Percentiles rank a stretch among this genome's conserved stretches.
Conservation (phyloP, 2,113 vertebrate genomes). For the Hemibagrus wyckioides region DNA sequence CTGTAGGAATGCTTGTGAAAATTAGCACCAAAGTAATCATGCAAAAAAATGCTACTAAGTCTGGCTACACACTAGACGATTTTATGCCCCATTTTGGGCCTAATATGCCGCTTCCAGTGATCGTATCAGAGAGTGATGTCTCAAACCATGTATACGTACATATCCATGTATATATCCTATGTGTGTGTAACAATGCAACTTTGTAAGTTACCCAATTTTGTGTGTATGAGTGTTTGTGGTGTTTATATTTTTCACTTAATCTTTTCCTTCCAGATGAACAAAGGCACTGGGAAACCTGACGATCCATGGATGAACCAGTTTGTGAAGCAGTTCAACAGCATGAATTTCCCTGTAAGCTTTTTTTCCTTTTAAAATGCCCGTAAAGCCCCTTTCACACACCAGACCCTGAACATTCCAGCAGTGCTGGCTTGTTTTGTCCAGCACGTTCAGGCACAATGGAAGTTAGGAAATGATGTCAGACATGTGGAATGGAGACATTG, state of each 20-base stretch:
- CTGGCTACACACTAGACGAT: too few relatives aligned
- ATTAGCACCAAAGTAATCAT: neutral
- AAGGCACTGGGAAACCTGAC: conserved; percentile 90
- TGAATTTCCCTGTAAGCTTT: conserved; percentile 90
- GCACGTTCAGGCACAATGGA: neutral
- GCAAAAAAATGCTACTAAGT: neutral
- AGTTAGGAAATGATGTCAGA: neutral
- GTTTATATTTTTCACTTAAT: neutral
- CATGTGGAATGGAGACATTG: neutral
- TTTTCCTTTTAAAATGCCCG: neutral
- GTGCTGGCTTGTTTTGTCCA: neutral
- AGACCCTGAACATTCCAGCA: neutral
- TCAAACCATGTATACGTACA: too few relatives aligned
- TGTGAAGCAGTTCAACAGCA: conserved; percentile 91
- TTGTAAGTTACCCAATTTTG: too few relatives aligned
- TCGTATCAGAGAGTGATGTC: too few relatives aligned
- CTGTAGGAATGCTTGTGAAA: neutral
- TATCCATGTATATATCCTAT: too few relatives aligned
- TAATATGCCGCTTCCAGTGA: too few relatives aligned
- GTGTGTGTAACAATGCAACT: too few relatives aligned
- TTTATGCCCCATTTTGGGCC: too few relatives aligned
- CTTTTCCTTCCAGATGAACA: conserved; percentile 81
- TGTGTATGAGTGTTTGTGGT: neutral
- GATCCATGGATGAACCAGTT: conserved; percentile 95
- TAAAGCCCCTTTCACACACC: neutral